A percentile compares a stretch with the other conserved stretches of the same genome.
These are phyloP conservation scores for Lasiurus cinereus DNA, from an alignment of 2,113 vertebrate genomes.

Conservation along the genomic window DNA sequence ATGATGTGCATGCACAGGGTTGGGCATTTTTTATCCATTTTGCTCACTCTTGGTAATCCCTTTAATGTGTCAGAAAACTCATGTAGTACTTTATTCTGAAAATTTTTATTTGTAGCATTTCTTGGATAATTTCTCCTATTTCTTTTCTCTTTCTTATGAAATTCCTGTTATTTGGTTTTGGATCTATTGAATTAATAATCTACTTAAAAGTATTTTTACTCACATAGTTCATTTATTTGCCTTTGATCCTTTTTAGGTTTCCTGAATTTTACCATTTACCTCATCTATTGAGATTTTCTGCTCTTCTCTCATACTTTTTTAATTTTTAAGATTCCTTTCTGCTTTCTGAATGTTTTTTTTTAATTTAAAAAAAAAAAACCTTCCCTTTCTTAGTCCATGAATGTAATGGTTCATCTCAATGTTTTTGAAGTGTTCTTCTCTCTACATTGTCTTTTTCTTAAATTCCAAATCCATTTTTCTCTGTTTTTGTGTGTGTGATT, in stretches of 20 bases:
- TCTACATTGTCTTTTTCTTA: not conserved
- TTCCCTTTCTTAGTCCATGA: not conserved
- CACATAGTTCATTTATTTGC: not conserved
- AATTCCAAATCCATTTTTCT: not conserved
- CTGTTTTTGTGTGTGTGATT: not conserved
- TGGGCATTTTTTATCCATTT: not conserved
- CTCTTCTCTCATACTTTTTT: not conserved
- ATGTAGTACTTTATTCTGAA: not conserved
- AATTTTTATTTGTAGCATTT: not conserved
- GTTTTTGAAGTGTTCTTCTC: not conserved
- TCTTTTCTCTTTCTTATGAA: not conserved
- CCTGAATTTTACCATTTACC: not conserved
- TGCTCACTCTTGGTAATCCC: not conserved
- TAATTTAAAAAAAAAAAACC: not conserved
- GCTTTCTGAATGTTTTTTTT: constrained; percentile 16
- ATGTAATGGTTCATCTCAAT: not conserved
- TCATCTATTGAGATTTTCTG: not conserved
- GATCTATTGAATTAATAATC: not conserved
- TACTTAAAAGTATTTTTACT: not conserved
- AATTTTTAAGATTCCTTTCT: not conserved
- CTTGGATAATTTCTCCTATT: not conserved
- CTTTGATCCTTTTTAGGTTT: not conserved
- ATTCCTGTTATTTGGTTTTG: not conserved
- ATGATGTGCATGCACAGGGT: too few species aligned
- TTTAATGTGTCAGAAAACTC: constrained; percentile 17